These are phyloP conservation scores for Drosophila kurseongensis DNA, from an alignment of 1,140 invertebrate genomes.

Conservation along the genomic window DNA sequence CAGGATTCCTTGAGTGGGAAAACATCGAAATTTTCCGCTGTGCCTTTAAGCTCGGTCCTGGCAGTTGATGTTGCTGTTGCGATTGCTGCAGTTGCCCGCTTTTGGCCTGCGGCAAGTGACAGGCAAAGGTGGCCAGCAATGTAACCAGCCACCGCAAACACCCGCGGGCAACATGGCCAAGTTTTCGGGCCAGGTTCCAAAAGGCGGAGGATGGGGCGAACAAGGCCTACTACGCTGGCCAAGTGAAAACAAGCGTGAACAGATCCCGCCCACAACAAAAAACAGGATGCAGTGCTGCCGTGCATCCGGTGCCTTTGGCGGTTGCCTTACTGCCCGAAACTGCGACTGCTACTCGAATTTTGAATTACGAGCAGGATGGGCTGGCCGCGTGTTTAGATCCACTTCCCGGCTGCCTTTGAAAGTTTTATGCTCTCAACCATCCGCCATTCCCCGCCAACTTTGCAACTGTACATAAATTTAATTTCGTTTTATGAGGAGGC, in stretches of 20 bases:
- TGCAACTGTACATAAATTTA: slow-evolving; percentile 81
- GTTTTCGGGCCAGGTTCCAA: slow-evolving; percentile 8
- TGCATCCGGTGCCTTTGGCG: slow-evolving; percentile 66
- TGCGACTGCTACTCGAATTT: slow-evolving; percentile 76
- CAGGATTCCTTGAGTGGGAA: too few relatives aligned
- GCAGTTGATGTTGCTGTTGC: slow-evolving; percentile 14
- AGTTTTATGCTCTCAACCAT: slow-evolving; percentile 62
- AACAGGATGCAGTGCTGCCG: slow-evolving; percentile 66
- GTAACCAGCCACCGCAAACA: slow-evolving; percentile 32
- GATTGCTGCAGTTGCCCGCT: slow-evolving; percentile 14
- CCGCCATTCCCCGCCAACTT: slow-evolving; percentile 47
- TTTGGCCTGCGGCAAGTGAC: slow-evolving; percentile 26
- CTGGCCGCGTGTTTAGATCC: slow-evolving; percentile 67
- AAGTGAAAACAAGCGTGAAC: slow-evolving; percentile 71
- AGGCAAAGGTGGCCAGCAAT: slow-evolving; percentile 37
- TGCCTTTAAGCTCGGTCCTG: slow-evolving; percentile 2
- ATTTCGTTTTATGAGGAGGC: slow-evolving; percentile 77
- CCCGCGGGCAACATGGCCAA: slow-evolving; percentile 28
- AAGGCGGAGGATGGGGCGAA: not conserved
- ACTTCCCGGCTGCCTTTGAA: slow-evolving; percentile 71
- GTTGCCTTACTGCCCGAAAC: slow-evolving; percentile 47
- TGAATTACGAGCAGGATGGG: slow-evolving; percentile 69
- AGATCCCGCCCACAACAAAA: slow-evolving; percentile 59
- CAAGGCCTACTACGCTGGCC: slow-evolving; percentile 28
- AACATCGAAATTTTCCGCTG: not conserved